Conservation (phyloP, 2,113 vertebrate genomes). For the Mustela lutreola region DNA sequence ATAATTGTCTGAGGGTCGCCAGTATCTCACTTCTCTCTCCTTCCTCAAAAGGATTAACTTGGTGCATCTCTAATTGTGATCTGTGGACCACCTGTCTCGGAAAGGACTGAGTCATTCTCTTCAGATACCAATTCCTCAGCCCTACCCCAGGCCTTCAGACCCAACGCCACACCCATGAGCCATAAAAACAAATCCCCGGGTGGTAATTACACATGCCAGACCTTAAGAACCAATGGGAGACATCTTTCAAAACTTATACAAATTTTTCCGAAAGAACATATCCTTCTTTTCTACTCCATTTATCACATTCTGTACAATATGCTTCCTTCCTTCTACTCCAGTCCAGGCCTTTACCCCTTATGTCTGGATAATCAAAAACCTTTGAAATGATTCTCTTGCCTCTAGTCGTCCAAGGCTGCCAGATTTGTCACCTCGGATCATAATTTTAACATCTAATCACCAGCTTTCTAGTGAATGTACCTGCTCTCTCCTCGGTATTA, state of each 20-base stretch:
- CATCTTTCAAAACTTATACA: not conserved
- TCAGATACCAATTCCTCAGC: not conserved
- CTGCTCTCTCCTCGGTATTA: not conserved
- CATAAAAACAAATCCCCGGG: not conserved
- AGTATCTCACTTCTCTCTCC: not conserved
- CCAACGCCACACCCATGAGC: no score
- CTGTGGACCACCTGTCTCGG: not conserved
- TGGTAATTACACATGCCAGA: not conserved
- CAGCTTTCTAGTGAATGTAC: not conserved
- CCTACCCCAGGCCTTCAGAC: not conserved
- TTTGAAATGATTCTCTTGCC: slow-evolving; percentile 44
- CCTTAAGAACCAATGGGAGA: not conserved
- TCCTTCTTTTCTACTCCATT: slow-evolving; percentile 24
- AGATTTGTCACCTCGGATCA: slow-evolving; percentile 33
- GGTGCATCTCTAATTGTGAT: not conserved
- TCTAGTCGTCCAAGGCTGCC: slow-evolving; percentile 4
- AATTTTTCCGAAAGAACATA: not conserved
- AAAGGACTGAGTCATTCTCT: not conserved
- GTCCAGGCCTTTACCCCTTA: not conserved
- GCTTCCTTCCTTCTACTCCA: slow-evolving; percentile 31
- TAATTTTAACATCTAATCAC: slow-evolving; percentile 46
- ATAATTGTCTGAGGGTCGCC: not conserved
- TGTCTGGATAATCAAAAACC: slow-evolving; percentile 26
- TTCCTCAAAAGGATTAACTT: not conserved
- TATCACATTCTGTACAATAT: not conserved